phyloP scores from a whole-genome alignment of 2,888 invertebrate species.

The Cepaea hortensis region DNA sequence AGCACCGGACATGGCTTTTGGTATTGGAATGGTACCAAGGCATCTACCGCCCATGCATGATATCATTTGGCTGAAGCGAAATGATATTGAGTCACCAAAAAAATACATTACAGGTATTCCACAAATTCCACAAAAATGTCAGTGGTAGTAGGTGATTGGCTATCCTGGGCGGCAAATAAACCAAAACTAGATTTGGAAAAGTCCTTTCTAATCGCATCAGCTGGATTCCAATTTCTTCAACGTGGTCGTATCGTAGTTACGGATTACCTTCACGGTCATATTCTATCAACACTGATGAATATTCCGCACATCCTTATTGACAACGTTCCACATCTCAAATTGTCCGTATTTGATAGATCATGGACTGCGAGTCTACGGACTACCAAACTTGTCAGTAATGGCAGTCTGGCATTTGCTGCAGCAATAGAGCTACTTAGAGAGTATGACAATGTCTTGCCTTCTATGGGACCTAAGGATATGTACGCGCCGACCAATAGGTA shows the following conservation, averaged over 20 bases:
- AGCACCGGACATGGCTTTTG: constrained; percentile 56
- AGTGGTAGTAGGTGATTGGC: constrained; percentile 49
- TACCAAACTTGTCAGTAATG: constrained; percentile 4
- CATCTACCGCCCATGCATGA: constrained; percentile 52
- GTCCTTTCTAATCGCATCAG: constrained; percentile 42
- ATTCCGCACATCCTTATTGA: constrained; percentile 32
- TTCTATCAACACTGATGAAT: constrained; percentile 15
- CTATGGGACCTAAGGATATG: constrained; percentile 4
- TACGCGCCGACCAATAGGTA: background rate
- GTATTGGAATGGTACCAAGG: constrained; percentile 50
- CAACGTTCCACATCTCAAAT: constrained; percentile 23
- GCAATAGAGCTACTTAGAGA: constrained; percentile 14
- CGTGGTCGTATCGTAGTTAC: constrained; percentile 55
- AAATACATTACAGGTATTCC: no score
- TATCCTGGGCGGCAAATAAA: constrained; percentile 42
- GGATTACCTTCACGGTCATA: constrained; percentile 56
- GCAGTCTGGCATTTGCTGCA: constrained; percentile 7
- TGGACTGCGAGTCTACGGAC: constrained; percentile 42
- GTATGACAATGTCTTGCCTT: background rate
- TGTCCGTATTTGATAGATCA: constrained; percentile 41
- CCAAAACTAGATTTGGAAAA: constrained; percentile 46
- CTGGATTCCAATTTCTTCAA: constrained; percentile 48
- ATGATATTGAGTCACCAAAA: constrained; percentile 43
- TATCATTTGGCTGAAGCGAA: constrained; percentile 55
- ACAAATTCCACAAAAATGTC: constrained; percentile 39